Percentiles rank a stretch among this genome's conserved stretches.
These are phyloP conservation scores for Benthosema pterotum DNA, from an alignment of 2,797 vertebrate genomes.

Conservation along the genomic window DNA sequence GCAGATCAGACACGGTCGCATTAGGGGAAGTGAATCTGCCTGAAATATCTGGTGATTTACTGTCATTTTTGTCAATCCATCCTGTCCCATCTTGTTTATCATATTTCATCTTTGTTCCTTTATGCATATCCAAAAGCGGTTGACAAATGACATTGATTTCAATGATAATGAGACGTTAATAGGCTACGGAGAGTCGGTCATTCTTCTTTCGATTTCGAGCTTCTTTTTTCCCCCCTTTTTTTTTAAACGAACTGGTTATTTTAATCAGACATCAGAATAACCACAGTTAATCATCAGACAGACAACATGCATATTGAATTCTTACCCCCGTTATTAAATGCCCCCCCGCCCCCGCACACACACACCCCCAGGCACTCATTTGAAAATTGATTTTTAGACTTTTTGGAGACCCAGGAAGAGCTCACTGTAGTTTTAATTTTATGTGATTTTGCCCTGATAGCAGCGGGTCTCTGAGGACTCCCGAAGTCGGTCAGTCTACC, in stretches of 20 bases:
- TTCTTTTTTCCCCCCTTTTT: background rate
- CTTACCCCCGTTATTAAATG: constrained; percentile 28
- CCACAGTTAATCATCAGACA: constrained; percentile 43
- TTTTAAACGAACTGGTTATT: constrained; percentile 14
- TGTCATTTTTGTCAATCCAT: too few relatives aligned
- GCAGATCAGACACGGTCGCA: too few relatives aligned
- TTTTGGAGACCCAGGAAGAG: background rate
- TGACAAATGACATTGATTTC: constrained; percentile 12
- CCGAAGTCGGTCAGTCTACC: too few relatives aligned
- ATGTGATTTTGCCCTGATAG: too few relatives aligned
- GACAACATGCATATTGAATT: constrained; percentile 24
- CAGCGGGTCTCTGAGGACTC: too few relatives aligned
- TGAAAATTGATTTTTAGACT: constrained; percentile 20
- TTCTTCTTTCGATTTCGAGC: too few relatives aligned
- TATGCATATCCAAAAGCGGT: too few relatives aligned
- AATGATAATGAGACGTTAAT: constrained; percentile 8
- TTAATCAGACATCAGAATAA: constrained; percentile 53
- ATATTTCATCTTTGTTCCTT: background rate
- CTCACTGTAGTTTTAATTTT: background rate
- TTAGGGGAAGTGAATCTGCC: too few relatives aligned
- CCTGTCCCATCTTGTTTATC: too few relatives aligned
- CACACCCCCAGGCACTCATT: constrained; percentile 15
- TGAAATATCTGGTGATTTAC: too few relatives aligned
- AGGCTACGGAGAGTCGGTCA: background rate
- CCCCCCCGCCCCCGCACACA: too few relatives aligned